Evolutionary conservation across 2,113 vertebrate genomes (phyloP).

Genomic region (Pangasianodon hypophthalmus): DNA sequence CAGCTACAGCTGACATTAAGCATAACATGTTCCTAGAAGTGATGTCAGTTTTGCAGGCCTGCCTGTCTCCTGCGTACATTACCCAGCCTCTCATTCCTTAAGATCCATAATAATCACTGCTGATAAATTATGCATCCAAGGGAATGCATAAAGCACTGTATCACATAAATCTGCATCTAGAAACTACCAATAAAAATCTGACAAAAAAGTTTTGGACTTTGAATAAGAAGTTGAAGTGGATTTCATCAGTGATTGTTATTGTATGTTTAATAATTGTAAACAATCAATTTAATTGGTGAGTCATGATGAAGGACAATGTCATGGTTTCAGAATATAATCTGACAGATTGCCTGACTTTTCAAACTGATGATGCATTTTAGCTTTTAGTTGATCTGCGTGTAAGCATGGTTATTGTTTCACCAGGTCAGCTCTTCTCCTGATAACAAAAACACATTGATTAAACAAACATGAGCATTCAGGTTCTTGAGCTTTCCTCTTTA

Average conservation of each 20-base stretch:
- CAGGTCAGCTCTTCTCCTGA: conserved; percentile 69
- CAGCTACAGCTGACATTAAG: conserved; percentile 68
- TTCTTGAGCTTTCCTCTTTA: conserved; percentile 59
- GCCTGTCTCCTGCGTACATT: conserved; percentile 44
- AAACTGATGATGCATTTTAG: conserved; percentile 33
- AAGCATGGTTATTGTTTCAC: conserved; percentile 66
- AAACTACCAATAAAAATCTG: conserved; percentile 33
- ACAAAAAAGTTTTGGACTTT: background rate
- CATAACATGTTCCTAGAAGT: conserved; percentile 64
- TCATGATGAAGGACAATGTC: background rate
- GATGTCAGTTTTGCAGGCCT: conserved; percentile 43
- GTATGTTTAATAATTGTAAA: background rate
- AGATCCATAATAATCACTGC: conserved; percentile 75
- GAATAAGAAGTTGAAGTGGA: background rate
- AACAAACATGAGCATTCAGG: conserved; percentile 78
- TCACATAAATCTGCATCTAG: conserved; percentile 31
- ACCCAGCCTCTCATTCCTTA: conserved; percentile 59
- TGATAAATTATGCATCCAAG: conserved; percentile 83
- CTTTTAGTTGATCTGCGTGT: conserved; percentile 36
- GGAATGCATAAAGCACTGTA: conserved; percentile 63
- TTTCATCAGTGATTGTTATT: background rate
- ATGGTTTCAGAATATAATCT: background rate
- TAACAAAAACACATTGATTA: conserved; percentile 54
- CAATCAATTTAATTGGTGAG: background rate
- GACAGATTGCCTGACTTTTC: conserved; percentile 10